Evolutionary conservation across 2,113 vertebrate species (phyloP).

Genomic region (Hipposideros armiger): DNA sequence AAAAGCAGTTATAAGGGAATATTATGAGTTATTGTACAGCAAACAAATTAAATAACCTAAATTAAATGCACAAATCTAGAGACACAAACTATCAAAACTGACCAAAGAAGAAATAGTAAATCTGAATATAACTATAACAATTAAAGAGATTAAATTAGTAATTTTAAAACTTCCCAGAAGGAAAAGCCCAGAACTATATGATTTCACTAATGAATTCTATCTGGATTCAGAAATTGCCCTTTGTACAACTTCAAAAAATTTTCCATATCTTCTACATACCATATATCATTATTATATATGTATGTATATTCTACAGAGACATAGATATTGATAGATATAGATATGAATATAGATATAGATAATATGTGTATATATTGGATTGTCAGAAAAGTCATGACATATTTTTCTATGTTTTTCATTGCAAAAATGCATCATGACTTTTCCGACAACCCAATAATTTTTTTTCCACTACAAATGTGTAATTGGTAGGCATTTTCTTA

Average conservation of each 20-base stretch:
- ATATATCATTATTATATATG: neutral
- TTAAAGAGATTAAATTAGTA: neutral
- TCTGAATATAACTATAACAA: neutral
- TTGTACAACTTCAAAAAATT: constrained; percentile 5
- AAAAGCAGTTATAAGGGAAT: neutral
- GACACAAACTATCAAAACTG: neutral
- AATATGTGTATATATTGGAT: neutral
- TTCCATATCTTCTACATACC: neutral
- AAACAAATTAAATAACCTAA: neutral
- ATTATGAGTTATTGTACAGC: neutral
- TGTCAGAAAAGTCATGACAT: no score
- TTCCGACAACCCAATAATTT: neutral
- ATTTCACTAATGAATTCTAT: neutral
- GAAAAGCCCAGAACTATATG: neutral
- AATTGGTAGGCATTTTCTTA: neutral
- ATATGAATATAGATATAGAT: neutral
- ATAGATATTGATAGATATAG: neutral
- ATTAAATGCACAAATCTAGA: neutral
- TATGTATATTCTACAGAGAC: neutral
- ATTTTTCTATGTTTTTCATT: no score
- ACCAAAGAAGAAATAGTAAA: neutral
- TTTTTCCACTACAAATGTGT: constrained; percentile 33
- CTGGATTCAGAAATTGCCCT: neutral
- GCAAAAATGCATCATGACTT: no score
- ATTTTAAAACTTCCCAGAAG: neutral